Evolutionary conservation across 2,113 vertebrate species (phyloP), one percentile per base, ranked within the genome.

Genomic region (Gymnocephalus cernua): DNA sequence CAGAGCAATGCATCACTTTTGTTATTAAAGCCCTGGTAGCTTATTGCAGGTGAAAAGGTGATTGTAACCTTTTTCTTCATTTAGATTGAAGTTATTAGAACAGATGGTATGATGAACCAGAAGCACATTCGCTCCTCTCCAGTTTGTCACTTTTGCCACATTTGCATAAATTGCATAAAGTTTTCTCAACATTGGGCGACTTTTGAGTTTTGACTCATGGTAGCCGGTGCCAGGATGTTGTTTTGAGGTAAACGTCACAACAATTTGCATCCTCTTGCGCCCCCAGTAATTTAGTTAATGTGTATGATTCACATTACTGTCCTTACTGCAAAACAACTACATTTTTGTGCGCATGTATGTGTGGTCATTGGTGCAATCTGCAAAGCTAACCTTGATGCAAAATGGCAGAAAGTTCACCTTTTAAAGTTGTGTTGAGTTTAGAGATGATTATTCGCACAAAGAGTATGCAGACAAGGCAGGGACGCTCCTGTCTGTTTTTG

Each of bases 401-500:
- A 53, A n/a, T 53, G 18, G 21, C n/a, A 18, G 19, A 23, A 47
- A 41, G 14, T 58, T n/a, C 32, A 47, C 19, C 18, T 38, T 38
- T 50, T 63, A 51, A n/a, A 38, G 38, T 50, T 35, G 3, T 48
- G 6, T 2, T 38, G 44, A 61, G 14, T 62, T 51, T 25, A 18
- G 6, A 5, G 13, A 21, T 19, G 18, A 51, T 21, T 53, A 72
- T 72, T 47, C 9, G 4, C 19, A 41, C 5, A 32, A 19, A 58
- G n/a, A 19, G 3, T 23, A 47, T 15, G n/a, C 14, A 14, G 50
- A 27, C 11, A 14, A 21, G 19, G 19, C 48, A 7, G 12, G 3
- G 6, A 51, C 25, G 47, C 59, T 53, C 41, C 19, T 18, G 45
- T 63, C 62, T 79, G 61, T 56, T 79, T 86, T 69, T 77, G 82